phyloP scores from a whole-genome alignment of 1,140 invertebrate species.

The Eurosta solidaginis region DNA sequence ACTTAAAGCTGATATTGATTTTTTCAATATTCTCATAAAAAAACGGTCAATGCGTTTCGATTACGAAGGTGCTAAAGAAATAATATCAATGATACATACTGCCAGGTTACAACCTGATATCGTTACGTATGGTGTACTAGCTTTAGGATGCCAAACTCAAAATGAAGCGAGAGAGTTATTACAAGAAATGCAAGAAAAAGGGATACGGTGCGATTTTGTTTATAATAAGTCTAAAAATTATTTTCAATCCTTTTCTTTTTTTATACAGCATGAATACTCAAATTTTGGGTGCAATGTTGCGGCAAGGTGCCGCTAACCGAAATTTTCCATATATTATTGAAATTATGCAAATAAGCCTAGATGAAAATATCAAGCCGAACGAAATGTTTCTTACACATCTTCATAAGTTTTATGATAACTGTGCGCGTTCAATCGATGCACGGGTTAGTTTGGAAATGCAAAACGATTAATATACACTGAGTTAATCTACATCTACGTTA shows the following conservation, averaged over 20 bases:
- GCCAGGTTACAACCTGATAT: slow-evolving; percentile 71
- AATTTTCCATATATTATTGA: slow-evolving; percentile 71
- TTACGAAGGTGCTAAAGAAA: slow-evolving; percentile 68
- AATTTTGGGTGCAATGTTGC: slow-evolving; percentile 73
- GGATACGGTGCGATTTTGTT: slow-evolving; percentile 63
- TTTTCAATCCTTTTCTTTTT: slow-evolving; percentile 39
- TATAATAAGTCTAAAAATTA: slow-evolving; percentile 30
- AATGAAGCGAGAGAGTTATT: slow-evolving; percentile 69
- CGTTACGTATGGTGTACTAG: slow-evolving; percentile 84
- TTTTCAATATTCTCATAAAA: slow-evolving; percentile 86
- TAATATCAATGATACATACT: slow-evolving; percentile 69
- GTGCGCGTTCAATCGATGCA: slow-evolving; percentile 58
- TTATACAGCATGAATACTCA: slow-evolving; percentile 71
- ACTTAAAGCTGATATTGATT: slow-evolving; percentile 75
- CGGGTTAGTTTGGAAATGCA: slow-evolving; percentile 56
- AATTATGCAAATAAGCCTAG: slow-evolving; percentile 69
- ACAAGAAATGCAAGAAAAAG: slow-evolving; percentile 69
- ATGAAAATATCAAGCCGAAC: slow-evolving; percentile 67
- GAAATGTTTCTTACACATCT: slow-evolving; percentile 64
- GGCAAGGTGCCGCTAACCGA: slow-evolving; percentile 63
- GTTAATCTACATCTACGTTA: not conserved
- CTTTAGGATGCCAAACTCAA: slow-evolving; percentile 72
- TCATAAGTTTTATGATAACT: slow-evolving; percentile 62
- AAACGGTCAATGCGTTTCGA: slow-evolving; percentile 71
- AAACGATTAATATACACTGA: not conserved